phyloP scores from a whole-genome alignment of 1,140 invertebrate genomes.

The Meteorus sp. region DNA sequence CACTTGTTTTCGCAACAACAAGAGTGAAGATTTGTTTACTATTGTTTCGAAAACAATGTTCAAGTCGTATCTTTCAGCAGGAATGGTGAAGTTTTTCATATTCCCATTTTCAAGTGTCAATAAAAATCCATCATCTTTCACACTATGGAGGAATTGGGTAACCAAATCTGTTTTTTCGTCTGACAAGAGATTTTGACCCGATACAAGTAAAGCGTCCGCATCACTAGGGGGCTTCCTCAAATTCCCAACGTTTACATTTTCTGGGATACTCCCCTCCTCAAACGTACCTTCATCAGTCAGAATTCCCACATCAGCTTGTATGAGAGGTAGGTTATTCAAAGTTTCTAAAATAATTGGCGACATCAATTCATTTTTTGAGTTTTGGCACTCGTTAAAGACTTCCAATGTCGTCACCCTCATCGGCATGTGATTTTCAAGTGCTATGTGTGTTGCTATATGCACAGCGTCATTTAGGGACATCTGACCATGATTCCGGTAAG shows the following conservation, averaged over 20 bases:
- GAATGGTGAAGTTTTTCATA: slow-evolving; percentile 27
- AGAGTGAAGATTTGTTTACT: slow-evolving; percentile 34
- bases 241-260: slow-evolving; percentile 61
- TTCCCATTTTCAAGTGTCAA: slow-evolving; percentile 51
- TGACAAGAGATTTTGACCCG: slow-evolving; percentile 49
- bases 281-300: slow-evolving; percentile 44
- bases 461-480: slow-evolving; percentile 55
- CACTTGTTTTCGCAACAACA: slow-evolving; percentile 45
- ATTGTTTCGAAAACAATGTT: slow-evolving; percentile 45
- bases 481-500: slow-evolving; percentile 42
- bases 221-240: slow-evolving; percentile 64
- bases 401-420: slow-evolving; percentile 77
- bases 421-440: slow-evolving; percentile 74
- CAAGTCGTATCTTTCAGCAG: slow-evolving; percentile 34
- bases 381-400: too few relatives aligned
- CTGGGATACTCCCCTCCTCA: slow-evolving; percentile 57
- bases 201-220: slow-evolving; percentile 61
- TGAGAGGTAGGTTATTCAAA: slow-evolving; percentile 65
- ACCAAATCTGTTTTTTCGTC: slow-evolving; percentile 32
- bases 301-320: slow-evolving; percentile 63
- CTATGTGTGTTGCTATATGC: slow-evolving; percentile 68
- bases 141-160: slow-evolving; percentile 36
- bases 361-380: slow-evolving; percentile 55
- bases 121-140: slow-evolving; percentile 57
- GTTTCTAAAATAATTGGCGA: slow-evolving; percentile 61